Base-by-base conservation (phyloP, 2,797 vertebrate species). In the Dipus sagitta region DNA sequence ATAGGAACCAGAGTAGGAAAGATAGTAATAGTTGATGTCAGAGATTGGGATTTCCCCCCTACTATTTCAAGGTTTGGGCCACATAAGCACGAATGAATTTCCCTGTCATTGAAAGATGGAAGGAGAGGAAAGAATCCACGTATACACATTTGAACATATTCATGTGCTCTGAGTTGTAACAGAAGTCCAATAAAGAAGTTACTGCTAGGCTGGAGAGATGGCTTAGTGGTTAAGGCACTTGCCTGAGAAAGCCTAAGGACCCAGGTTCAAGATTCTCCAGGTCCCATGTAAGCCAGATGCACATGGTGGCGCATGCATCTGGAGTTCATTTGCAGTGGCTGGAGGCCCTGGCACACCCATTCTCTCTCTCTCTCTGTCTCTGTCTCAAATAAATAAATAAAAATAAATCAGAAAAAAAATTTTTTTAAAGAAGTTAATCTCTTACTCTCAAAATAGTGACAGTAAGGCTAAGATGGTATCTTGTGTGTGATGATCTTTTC, bases 51-150 rank as follows among this genome's bases (percentile, higher is more conserved):
- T 32, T 17, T 10, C 77, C 77, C 67, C 34, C 32, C 42, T 86
- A 79, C 78, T 64, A 72, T 77, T 76, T 84, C 8, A 84, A 87
- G 26, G 83, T 81, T 24, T 87, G 77, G 54, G 11, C 14, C 26
- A 88, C 72, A 65, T 76, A 78, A 38, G 58, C 47, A 82, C 86
- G 90, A 92, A 58, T 54, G 58, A 94, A 42, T 68, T 32, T 2
- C 1, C 34, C 30, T 26, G 75, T 67, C 64, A 67, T 68, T 74
- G 67, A 93, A 65, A 65, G 28, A 70, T 34, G 38, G 62, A n/a
- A 78, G 92, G 74, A 71, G 15, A 54, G 13, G 52, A 89, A 86
- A 67, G 42, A 52, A 32, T 64, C 15, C 15, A 30, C 13, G 91
- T 14, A 26, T 42, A 14, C 6, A 65, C 28, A 71, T 85, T 85